Conservation (phyloP, 2,797 vertebrate genomes). For the Periophthalmus magnuspinnatus region DNA sequence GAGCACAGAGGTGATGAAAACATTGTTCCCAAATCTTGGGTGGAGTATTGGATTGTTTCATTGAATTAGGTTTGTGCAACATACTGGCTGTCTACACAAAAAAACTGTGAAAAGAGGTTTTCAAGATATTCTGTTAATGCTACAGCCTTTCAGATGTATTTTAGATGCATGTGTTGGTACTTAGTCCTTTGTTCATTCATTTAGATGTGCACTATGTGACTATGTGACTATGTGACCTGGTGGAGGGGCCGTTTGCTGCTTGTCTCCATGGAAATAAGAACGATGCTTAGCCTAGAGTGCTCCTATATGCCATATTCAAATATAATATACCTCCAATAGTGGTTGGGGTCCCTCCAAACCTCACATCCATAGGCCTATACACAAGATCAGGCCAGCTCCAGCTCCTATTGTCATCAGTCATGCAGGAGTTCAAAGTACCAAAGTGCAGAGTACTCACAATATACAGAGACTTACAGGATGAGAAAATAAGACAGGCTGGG, state of each 20-base stretch:
- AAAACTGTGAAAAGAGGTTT: not conserved
- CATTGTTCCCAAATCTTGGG: constrained; percentile 30
- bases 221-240: too few species aligned
- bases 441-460: not conserved
- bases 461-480: not conserved
- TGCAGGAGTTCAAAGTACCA: not conserved
- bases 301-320: too few species aligned
- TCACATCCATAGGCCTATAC: constrained; percentile 7
- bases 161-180: too few species aligned
- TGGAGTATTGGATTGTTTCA: constrained; percentile 11
- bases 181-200: too few species aligned
- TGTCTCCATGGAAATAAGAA: too few species aligned
- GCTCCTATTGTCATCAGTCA: not conserved
- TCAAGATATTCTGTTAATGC: not conserved
- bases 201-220: too few species aligned
- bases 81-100: constrained; percentile 32
- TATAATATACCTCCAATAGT: not conserved
- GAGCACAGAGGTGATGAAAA: constrained; percentile 11
- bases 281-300: too few species aligned
- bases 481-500: not conserved
- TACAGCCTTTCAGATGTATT: too few species aligned
- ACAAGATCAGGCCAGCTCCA: constrained; percentile 4
- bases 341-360: constrained; percentile 11
- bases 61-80: constrained; percentile 12
- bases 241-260: too few species aligned